Percentiles rank a stretch among this genome's conserved stretches.
These are phyloP conservation scores for Scaptomyza parva DNA, from an alignment of 2,888 invertebrate genomes.

Conservation along the genomic window DNA sequence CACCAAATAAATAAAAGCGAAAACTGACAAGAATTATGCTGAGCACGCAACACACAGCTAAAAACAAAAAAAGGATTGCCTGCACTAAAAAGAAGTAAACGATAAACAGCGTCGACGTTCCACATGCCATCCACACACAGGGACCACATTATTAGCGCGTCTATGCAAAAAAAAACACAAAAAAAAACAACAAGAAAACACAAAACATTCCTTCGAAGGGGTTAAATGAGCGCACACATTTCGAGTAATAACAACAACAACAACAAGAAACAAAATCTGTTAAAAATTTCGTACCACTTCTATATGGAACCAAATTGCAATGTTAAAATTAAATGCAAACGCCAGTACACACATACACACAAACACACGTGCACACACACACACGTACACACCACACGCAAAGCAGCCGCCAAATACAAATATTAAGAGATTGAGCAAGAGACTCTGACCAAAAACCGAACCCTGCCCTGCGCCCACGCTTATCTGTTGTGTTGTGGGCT, in stretches of 20 bases:
- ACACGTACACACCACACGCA: conserved; percentile 6
- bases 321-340: conserved; percentile 59
- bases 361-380: conserved; percentile 51
- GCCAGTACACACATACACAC: conserved; percentile 40
- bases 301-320: conserved; percentile 49
- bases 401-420: conserved; percentile 8
- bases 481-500: conserved; percentile 48
- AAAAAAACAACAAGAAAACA: conserved; percentile 44
- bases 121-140: conserved; percentile 80
- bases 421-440: conserved; percentile 37
- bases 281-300: conserved; percentile 51
- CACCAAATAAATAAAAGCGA: conserved; percentile 51
- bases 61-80: conserved; percentile 22
- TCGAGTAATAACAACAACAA: conserved; percentile 40
- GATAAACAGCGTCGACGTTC: conserved; percentile 77
- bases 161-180: conserved; percentile 50
- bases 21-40: conserved; percentile 46
- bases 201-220: conserved; percentile 72
- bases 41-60: conserved; percentile 6
- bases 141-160: conserved; percentile 49
- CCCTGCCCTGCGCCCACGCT: conserved; percentile 57
- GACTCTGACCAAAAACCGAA: conserved; percentile 25
- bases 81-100: conserved; percentile 17
- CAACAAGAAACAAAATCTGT: conserved; percentile 38
- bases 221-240: conserved; percentile 65